These are phyloP conservation scores for Plutomurus gul DNA, from an alignment of 1,140 invertebrate species.

Conservation along the genomic window DNA sequence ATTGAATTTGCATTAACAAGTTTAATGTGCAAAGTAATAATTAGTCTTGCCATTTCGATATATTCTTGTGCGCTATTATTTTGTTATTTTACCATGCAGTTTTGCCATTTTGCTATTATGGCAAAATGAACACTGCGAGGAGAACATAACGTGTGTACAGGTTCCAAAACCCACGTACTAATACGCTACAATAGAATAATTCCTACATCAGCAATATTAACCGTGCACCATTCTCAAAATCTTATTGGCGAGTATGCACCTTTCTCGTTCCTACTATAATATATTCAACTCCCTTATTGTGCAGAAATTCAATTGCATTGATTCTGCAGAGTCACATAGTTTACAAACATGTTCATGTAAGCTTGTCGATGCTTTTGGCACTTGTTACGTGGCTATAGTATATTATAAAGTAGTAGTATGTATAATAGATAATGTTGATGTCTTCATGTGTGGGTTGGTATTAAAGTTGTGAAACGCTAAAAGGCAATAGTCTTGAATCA, in stretches of 20 bases:
- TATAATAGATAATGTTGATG: not conserved
- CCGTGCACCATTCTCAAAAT: not conserved
- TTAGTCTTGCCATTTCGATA: no score
- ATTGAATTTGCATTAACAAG: no score
- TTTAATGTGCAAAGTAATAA: no score
- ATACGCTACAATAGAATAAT: not conserved
- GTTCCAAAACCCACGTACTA: constrained; percentile 19
- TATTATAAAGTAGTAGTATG: no score
- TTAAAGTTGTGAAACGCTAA: no score
- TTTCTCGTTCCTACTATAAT: constrained; percentile 20
- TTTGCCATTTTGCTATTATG: not conserved
- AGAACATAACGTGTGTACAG: not conserved
- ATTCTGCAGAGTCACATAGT: not conserved
- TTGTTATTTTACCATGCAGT: no score
- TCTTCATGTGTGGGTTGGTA: not conserved
- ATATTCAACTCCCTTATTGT: not conserved
- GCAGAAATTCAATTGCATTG: constrained; percentile 6
- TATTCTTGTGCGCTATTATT: no score
- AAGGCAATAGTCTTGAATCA: no score
- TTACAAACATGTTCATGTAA: no score
- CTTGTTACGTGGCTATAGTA: no score
- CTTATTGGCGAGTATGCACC: not conserved
- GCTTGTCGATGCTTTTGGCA: no score
- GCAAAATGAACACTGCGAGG: not conserved
- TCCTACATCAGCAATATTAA: not conserved